A percentile compares a stretch with the other conserved stretches of the same genome.
Conservation (phyloP, 2,888 invertebrate genomes). For the Drosophila prolongata region DNA sequence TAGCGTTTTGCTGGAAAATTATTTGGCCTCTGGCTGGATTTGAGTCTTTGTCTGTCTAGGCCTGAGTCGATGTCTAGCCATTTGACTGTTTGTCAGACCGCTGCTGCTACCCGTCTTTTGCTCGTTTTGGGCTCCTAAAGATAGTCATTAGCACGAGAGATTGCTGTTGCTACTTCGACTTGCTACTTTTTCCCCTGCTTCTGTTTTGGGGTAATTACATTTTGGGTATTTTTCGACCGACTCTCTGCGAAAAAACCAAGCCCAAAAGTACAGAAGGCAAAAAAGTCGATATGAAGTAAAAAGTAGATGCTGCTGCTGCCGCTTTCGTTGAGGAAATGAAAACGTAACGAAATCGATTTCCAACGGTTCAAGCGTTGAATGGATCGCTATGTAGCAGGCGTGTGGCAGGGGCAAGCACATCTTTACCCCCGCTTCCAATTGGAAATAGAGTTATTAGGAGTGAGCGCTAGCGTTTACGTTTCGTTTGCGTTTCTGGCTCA, state of each 20-base stretch:
- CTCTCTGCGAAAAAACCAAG: conserved; percentile 23
- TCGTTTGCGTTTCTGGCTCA: conserved; percentile 39
- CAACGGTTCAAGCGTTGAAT: conserved; percentile 64
- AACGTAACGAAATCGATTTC: conserved; percentile 76
- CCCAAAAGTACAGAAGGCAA: conserved; percentile 14
- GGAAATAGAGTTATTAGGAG: conserved; percentile 71
- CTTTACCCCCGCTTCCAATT: conserved; percentile 25
- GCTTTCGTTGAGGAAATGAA: conserved; percentile 72
- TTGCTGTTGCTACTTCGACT: conserved; percentile 48
- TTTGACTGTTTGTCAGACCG: conserved; percentile 57
- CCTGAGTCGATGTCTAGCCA: conserved; percentile 29
- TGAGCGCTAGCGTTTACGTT: conserved; percentile 51
- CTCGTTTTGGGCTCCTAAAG: conserved; percentile 55
- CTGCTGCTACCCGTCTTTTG: conserved; percentile 68
- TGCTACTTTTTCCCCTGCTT: conserved; percentile 36
- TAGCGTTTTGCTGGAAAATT: conserved; percentile 50
- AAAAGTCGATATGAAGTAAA: conserved; percentile 9
- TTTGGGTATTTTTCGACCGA: conserved; percentile 47
- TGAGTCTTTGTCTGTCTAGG: conserved; percentile 20
- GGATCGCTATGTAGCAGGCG: conserved; percentile 49
- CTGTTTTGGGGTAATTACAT: conserved; percentile 72
- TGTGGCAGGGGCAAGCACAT: conserved; percentile 58
- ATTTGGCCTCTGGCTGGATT: conserved; percentile 53
- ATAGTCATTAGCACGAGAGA: conserved; percentile 76
- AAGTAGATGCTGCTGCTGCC: conserved; percentile 7